Conservation (phyloP, 2,797 vertebrate genomes). For the Mus minutoides region DNA sequence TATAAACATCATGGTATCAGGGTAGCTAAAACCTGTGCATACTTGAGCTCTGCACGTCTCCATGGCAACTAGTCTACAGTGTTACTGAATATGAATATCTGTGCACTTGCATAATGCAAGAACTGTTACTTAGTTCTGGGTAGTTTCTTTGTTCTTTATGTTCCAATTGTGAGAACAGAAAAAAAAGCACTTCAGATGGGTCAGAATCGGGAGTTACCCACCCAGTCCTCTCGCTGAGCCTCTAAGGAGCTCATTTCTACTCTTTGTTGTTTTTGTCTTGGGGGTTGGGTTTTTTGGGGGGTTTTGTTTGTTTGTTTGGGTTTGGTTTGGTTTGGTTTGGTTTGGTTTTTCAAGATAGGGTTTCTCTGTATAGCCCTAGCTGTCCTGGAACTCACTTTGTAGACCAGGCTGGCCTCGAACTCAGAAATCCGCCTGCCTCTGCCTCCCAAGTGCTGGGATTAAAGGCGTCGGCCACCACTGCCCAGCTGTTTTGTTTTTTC, state of each 20-base stretch:
- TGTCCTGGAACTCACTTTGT: too few relatives aligned
- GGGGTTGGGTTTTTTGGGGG: background rate
- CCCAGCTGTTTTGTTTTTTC: background rate
- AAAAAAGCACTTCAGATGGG: background rate
- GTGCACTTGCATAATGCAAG: background rate
- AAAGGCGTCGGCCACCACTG: too few relatives aligned
- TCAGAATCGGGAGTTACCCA: background rate
- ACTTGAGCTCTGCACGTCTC: background rate
- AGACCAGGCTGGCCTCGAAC: too few relatives aligned
- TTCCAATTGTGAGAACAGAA: background rate
- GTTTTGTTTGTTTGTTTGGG: too few relatives aligned
- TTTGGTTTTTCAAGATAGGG: too few relatives aligned
- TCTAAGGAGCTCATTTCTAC: background rate
- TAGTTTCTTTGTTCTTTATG: slow-evolving; percentile 9
- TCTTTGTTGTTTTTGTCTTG: background rate
- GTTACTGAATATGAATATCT: slow-evolving; percentile 31
- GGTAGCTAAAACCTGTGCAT: background rate
- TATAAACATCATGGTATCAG: background rate
- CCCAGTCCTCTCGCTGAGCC: background rate
- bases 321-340: too few relatives aligned
- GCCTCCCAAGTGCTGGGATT: too few relatives aligned
- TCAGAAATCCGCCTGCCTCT: too few relatives aligned
- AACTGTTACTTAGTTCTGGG: slow-evolving; percentile 49
- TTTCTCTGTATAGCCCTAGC: too few relatives aligned
- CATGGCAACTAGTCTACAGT: background rate